phyloP scores from a whole-genome alignment of 2,113 vertebrate genomes.

The Columbina picui region DNA sequence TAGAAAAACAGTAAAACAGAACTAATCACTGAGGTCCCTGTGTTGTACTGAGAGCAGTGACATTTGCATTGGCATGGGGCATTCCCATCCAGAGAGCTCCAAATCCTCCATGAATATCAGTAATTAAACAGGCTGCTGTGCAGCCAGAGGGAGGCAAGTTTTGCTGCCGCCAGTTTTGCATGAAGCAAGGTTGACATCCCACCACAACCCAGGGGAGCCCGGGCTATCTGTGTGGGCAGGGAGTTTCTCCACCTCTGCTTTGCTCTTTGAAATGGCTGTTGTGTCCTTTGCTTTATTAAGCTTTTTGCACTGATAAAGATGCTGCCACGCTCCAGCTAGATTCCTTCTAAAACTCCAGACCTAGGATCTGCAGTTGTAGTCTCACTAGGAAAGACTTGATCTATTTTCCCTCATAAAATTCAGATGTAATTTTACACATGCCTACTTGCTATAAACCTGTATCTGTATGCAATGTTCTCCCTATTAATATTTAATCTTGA shows the following conservation, averaged over 20 bases:
- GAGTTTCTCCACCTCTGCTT: not conserved
- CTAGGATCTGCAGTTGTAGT: not conserved
- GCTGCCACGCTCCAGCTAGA: not conserved
- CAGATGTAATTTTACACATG: not conserved
- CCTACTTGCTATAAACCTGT: not conserved
- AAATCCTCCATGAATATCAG: not conserved
- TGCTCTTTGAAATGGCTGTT: not conserved
- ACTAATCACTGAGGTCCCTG: not conserved
- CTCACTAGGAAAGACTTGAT: not conserved
- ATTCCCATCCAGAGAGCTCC: not conserved
- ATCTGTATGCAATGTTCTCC: not conserved
- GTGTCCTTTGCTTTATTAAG: not conserved
- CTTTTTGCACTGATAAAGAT: not conserved
- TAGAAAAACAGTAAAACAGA: constrained; percentile 52
- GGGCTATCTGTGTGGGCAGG: fast-evolving
- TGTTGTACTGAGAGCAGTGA: not conserved
- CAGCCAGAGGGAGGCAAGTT: not conserved
- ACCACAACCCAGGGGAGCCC: fast-evolving
- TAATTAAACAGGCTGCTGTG: not conserved
- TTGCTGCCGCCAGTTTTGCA: not conserved
- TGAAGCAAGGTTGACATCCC: not conserved
- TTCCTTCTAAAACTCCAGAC: not conserved
- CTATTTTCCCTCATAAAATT: not conserved
- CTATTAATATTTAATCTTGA: not conserved
- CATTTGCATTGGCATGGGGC: constrained; percentile 46